Conservation (phyloP, 2,113 vertebrate species). For the Mugil cephalus region DNA sequence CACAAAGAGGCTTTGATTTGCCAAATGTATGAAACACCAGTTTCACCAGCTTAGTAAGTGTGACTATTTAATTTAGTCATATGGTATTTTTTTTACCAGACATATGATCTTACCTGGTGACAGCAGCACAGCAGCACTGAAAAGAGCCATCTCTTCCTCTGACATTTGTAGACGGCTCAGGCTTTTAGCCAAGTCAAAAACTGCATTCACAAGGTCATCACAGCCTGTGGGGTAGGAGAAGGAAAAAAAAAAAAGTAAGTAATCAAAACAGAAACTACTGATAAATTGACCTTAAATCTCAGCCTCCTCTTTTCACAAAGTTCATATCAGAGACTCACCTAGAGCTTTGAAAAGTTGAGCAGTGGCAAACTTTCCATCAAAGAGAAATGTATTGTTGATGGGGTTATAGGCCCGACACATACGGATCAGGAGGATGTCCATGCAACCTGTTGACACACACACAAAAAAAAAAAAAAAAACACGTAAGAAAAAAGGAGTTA, state of each 20-base stretch:
- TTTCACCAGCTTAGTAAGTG: neutral
- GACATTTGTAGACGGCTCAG: slow-evolving; percentile 89
- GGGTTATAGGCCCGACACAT: slow-evolving; percentile 92
- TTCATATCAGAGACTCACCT: slow-evolving; percentile 80
- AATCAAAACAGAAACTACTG: slow-evolving; percentile 8
- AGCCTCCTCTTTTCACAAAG: neutral
- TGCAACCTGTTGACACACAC: slow-evolving; percentile 84
- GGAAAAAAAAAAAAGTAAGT: neutral
- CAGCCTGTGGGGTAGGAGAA: slow-evolving; percentile 81
- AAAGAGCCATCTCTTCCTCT: slow-evolving; percentile 91
- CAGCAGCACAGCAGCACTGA: slow-evolving; percentile 89
- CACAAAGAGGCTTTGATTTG: too few species aligned
- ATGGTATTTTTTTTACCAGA: too few species aligned
- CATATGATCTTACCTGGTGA: slow-evolving; percentile 85
- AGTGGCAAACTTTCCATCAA: slow-evolving; percentile 89
- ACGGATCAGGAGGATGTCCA: slow-evolving; percentile 92
- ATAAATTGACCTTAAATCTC: neutral
- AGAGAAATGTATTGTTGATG: slow-evolving; percentile 90
- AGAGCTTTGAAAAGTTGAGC: slow-evolving; percentile 91
- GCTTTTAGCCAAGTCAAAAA: slow-evolving; percentile 90
- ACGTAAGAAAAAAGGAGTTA: neutral
- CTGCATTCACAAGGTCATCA: slow-evolving; percentile 87
- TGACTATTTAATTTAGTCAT: neutral
- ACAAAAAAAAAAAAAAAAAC: slow-evolving; percentile 9
- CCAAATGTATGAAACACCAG: neutral